Conservation (phyloP, 2,888 invertebrate genomes). For the Therioaphis trifolii region DNA sequence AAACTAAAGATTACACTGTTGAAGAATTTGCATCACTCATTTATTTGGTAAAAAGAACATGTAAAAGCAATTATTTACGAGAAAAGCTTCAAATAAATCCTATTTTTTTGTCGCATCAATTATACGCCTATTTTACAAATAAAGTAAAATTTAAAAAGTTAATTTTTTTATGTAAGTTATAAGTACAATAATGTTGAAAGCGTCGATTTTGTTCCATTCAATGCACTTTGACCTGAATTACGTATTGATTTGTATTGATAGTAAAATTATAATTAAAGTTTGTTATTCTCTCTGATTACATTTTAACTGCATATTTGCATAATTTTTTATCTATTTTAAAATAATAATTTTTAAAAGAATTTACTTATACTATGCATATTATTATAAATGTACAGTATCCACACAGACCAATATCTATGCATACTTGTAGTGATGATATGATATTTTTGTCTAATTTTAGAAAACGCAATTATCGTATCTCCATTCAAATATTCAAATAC, state of each 20-base stretch:
- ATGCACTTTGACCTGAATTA: background rate
- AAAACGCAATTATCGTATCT: too few species aligned
- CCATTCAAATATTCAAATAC: too few species aligned
- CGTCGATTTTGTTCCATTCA: background rate
- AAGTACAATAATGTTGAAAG: background rate
- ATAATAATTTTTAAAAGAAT: too few species aligned
- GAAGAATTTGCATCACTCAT: too few species aligned
- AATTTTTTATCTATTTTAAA: background rate
- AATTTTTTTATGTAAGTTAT: constrained; percentile 9
- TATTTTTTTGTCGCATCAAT: too few species aligned
- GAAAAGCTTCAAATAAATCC: background rate
- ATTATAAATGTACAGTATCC: too few species aligned
- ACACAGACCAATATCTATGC: too few species aligned
- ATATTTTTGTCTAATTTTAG: too few species aligned
- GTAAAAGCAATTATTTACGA: background rate
- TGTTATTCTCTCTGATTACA: background rate
- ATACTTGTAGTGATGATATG: too few species aligned
- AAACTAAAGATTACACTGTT: too few species aligned
- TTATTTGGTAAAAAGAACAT: too few species aligned
- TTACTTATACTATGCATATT: too few species aligned
- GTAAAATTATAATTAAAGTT: background rate
- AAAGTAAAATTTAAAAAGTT: background rate
- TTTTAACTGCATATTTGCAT: background rate
- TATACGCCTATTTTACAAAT: background rate
- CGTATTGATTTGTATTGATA: background rate